Percentiles rank a stretch among this genome's conserved stretches.
Conservation (phyloP, 2,888 invertebrate genomes). For the Drosophila quinaria region DNA sequence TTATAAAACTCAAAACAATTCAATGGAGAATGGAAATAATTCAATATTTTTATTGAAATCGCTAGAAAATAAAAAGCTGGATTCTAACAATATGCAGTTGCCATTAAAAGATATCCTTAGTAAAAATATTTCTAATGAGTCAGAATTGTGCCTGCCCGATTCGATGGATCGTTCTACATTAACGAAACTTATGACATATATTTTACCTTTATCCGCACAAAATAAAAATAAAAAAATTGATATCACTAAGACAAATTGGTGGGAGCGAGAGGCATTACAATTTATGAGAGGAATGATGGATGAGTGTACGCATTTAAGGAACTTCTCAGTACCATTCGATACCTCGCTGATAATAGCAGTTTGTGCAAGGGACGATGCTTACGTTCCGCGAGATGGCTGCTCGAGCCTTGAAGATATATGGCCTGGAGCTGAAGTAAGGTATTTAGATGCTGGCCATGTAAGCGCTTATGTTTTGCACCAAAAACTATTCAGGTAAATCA, state of each 20-base stretch:
- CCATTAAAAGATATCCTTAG: slow-evolving; percentile 43
- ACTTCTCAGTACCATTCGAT: slow-evolving; percentile 95
- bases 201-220: slow-evolving; percentile 74
- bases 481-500: slow-evolving; percentile 92
- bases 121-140: slow-evolving; percentile 29
- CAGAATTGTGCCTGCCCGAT: slow-evolving; percentile 25
- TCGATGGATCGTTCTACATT: slow-evolving; percentile 64
- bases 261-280: slow-evolving; percentile 92
- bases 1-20: slow-evolving; percentile 28
- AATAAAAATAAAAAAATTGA: slow-evolving; percentile 85
- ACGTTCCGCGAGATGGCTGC: slow-evolving; percentile 95
- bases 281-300: slow-evolving; percentile 99
- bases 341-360: slow-evolving; percentile 96
- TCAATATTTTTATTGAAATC: slow-evolving; percentile 72
- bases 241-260: slow-evolving; percentile 89
- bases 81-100: slow-evolving; percentile 31
- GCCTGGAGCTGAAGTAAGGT: slow-evolving; percentile 96
- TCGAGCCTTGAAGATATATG: slow-evolving; percentile 94
- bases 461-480: slow-evolving; percentile 95
- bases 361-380: slow-evolving; percentile 95
- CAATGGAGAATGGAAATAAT: slow-evolving; percentile 23
- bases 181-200: slow-evolving; percentile 84
- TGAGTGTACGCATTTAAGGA: slow-evolving; percentile 98
- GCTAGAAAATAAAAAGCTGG: slow-evolving; percentile 34
- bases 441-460: slow-evolving; percentile 95